phyloP scores from a whole-genome alignment of 1,140 invertebrate species.

The Drosophila kikkawai region DNA sequence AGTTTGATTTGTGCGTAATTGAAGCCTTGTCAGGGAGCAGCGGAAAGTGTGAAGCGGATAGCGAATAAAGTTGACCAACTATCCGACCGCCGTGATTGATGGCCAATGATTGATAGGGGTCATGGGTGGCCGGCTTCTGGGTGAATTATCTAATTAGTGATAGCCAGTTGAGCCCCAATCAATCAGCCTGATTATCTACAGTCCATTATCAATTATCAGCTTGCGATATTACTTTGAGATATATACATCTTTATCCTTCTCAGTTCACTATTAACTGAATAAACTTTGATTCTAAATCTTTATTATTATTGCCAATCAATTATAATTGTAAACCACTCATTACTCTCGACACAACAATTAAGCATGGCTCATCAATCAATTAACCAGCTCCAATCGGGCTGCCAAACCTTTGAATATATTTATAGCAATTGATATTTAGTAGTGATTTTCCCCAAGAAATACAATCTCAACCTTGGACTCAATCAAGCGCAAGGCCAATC shows the following conservation, averaged over 20 bases:
- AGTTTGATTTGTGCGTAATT: constrained; percentile 62
- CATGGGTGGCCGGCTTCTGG: background rate
- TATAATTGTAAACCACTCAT: constrained; percentile 7
- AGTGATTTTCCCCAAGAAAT: background rate
- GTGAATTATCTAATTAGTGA: constrained; percentile 33
- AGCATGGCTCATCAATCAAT: background rate
- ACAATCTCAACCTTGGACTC: background rate
- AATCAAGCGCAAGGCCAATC: constrained; percentile 21
- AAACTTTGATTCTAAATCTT: too few relatives aligned
- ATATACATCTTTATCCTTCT: too few relatives aligned
- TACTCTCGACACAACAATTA: constrained; percentile 3
- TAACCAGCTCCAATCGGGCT: background rate
- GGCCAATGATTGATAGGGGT: constrained; percentile 41
- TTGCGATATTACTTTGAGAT: background rate
- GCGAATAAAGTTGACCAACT: constrained; percentile 27
- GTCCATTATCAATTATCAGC: constrained; percentile 4
- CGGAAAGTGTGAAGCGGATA: background rate
- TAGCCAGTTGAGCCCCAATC: constrained; percentile 13
- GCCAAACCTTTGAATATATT: constrained; percentile 12
- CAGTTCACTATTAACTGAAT: background rate
- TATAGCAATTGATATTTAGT: constrained; percentile 6
- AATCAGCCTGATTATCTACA: constrained; percentile 13
- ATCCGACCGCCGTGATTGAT: constrained; percentile 33
- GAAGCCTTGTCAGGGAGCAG: constrained; percentile 25
- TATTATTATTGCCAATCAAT: background rate